phyloP scores from a whole-genome alignment of 2,113 vertebrate species.

The Crotalus tigris region DNA sequence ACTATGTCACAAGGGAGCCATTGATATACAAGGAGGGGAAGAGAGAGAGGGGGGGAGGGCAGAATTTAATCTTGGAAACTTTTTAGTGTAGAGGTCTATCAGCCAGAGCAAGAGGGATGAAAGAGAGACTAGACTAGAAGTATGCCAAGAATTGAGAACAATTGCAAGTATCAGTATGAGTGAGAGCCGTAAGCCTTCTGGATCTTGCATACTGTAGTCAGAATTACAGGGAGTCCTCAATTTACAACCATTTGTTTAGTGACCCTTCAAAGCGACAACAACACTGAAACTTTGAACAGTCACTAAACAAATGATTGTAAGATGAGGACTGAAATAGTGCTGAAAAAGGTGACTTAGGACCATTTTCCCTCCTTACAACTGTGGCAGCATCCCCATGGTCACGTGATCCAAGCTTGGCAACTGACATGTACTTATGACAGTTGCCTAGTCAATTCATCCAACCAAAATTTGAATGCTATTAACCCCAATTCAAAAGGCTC shows the following conservation, averaged over 20 bases:
- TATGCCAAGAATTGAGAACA: neutral
- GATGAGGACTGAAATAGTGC: too few species aligned
- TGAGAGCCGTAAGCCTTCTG: neutral
- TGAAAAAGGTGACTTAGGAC: neutral
- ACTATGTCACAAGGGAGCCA: neutral
- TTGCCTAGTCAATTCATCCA: neutral
- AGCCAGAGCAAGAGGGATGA: neutral
- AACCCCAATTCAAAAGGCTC: neutral
- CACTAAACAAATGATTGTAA: too few species aligned
- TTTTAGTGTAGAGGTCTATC: neutral
- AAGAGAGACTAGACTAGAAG: neutral
- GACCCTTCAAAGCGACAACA: neutral
- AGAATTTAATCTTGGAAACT: neutral
- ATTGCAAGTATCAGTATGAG: neutral
- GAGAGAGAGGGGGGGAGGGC: neutral
- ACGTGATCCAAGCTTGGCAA: neutral
- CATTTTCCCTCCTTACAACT: neutral
- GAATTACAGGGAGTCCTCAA: neutral
- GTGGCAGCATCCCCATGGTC: neutral
- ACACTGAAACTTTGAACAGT: neutral
- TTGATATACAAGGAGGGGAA: too few species aligned
- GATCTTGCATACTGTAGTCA: neutral
- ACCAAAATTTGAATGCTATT: neutral
- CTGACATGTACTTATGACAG: neutral
- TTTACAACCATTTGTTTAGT: neutral